Evolutionary conservation across 2,888 invertebrate genomes (phyloP), one percentile per base, ranked within the genome.

Genomic region (Aleiodes leptofemur): DNA sequence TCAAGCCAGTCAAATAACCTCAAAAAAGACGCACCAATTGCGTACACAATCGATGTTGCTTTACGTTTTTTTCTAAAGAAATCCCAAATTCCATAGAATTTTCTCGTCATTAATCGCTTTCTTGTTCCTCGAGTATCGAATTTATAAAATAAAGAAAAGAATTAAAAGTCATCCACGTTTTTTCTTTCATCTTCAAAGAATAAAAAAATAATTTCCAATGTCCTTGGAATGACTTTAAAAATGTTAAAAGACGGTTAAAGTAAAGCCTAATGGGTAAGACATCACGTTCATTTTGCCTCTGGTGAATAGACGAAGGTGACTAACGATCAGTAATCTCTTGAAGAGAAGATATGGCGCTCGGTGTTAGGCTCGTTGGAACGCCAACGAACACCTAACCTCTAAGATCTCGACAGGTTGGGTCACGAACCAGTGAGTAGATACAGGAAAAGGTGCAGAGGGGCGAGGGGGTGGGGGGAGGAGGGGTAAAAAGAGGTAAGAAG

Each of bases 301-400:
- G 29, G 57, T 57, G 57, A 57, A 72, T 61, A 78, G 77, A 78
- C 80, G 81, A 84, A 84, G 84, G 84, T 84, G 83, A 77, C 79
- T 81, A 81, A 79, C 79, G 82, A 84, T 84, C 80, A 80, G 82
- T 78, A 83, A 84, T 83, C 83, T 83, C 71, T 13, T 14, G 23
- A 3, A 14, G 43, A 43, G 43, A 43, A 43, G 43, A 43, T 43
- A 43, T 43, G 43, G 43, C 43, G 43, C 43, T 8, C 43, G 43
- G 43, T 43, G 43, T 43, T 43, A 43, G 43, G 43, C 43, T 43
- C 43, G 43, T 43, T 43, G 43, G 43, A 43, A 43, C 43, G 43
- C 43, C 43, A 43, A 43, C 43, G 43, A 69, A 55, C 53, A 68
- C 48, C 64, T 64, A 59, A 76, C 72, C 64, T 72, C 69, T 82